phyloP scores from a whole-genome alignment of 2,888 invertebrate species.

The Taenaris catops region DNA sequence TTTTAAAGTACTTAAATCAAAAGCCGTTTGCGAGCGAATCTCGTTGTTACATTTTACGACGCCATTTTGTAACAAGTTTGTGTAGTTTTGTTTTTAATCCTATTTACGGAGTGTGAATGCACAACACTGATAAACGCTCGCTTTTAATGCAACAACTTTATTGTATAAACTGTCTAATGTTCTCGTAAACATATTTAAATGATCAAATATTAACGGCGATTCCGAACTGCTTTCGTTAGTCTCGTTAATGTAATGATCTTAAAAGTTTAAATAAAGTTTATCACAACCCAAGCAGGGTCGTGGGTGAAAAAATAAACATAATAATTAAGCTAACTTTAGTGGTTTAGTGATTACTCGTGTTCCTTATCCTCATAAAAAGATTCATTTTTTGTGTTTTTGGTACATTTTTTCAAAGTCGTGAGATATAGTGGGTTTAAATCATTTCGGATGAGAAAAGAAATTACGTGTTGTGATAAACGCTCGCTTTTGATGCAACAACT shows the following conservation, averaged over 20 bases:
- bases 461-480: slow-evolving; percentile 28
- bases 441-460: no score
- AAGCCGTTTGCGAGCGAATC: slow-evolving; percentile 33
- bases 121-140: slow-evolving; percentile 24
- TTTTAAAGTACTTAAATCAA: slow-evolving; percentile 42
- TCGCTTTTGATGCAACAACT: slow-evolving; percentile 22
- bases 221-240: slow-evolving; percentile 14
- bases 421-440: no score
- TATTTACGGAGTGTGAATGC: slow-evolving; percentile 30
- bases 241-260: no score
- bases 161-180: slow-evolving; percentile 21
- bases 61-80: slow-evolving; percentile 33
- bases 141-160: slow-evolving; percentile 24
- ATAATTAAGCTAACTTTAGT: no score
- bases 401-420: no score
- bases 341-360: no score
- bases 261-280: no score
- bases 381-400: no score
- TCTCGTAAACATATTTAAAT: slow-evolving; percentile 24
- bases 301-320: no score
- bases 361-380: no score
- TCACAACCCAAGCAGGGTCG: no score
- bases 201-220: slow-evolving; percentile 16
- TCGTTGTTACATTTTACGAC: slow-evolving; percentile 34
- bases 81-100: slow-evolving; percentile 38